Conservation (phyloP, 92 coral and sea anemone genomes). For the Parazoanthus atlanticus region DNA sequence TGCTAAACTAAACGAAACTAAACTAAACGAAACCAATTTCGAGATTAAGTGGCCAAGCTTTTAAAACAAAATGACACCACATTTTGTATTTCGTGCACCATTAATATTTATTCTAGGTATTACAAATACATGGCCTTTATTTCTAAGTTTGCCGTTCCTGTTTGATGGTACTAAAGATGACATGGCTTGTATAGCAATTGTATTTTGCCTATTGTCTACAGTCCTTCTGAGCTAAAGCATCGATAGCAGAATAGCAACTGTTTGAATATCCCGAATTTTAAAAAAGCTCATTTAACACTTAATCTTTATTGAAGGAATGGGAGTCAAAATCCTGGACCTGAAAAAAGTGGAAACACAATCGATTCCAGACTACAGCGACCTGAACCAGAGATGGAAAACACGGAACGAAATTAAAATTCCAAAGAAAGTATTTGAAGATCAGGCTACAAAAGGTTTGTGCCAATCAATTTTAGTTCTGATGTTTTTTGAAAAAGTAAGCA, state of each 20-base stretch:
- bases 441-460: constrained; percentile 8
- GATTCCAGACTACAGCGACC: constrained; percentile 20
- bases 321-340: neutral
- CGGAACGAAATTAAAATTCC: constrained; percentile 8
- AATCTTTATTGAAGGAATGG: constrained; percentile 17
- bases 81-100: too few relatives aligned
- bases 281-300: neutral
- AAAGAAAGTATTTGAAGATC: constrained; percentile 8
- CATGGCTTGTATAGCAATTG: neutral
- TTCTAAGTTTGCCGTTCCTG: neutral
- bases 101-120: too few relatives aligned
- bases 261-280: neutral
- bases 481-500: neutral
- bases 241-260: neutral
- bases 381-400: neutral
- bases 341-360: neutral
- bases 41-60: too few relatives aligned
- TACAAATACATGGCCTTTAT: neutral
- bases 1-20: too few relatives aligned
- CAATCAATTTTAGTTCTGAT: neutral
- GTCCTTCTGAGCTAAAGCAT: neutral
- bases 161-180: too few relatives aligned
- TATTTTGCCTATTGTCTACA: neutral
- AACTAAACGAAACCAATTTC: too few relatives aligned
- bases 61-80: neutral